phyloP scores from a whole-genome alignment of 37 sponge, comb jelly and placozoan genomes.

The Bolinopsis microptera region DNA sequence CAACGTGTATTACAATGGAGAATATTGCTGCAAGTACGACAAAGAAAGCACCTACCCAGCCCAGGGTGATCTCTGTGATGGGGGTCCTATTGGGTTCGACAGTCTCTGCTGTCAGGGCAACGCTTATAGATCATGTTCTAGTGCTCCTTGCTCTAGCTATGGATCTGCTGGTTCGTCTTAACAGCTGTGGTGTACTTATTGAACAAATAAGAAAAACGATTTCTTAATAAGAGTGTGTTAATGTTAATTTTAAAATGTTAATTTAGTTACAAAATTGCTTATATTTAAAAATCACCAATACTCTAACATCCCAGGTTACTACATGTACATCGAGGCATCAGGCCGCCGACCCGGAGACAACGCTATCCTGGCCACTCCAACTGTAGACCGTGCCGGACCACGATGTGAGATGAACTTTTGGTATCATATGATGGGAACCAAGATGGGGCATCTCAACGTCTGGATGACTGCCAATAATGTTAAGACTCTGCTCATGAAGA shows the following conservation, averaged over 20 bases:
- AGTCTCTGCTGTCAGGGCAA: conserved; percentile 30
- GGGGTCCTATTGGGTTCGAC: not conserved
- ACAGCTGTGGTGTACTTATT: too few relatives aligned
- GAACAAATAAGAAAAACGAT: too few relatives aligned
- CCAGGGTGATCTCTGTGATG: not conserved
- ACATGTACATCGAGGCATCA: conserved; percentile 52
- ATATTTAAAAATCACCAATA: too few relatives aligned
- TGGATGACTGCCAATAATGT: not conserved
- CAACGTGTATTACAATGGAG: conserved; percentile 34
- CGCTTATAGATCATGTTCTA: not conserved
- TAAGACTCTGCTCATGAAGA: not conserved
- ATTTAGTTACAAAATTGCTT: too few relatives aligned
- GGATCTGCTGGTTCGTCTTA: not conserved
- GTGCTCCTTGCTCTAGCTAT: conserved; percentile 35
- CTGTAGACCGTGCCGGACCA: not conserved
- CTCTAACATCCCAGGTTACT: conserved; percentile 37
- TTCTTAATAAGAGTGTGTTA: too few relatives aligned
- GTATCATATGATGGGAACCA: conserved; percentile 57
- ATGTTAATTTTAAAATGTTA: too few relatives aligned
- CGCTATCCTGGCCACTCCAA: conserved; percentile 9
- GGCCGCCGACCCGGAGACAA: not conserved
- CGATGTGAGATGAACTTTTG: conserved; percentile 43
- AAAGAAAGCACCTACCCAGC: not conserved
- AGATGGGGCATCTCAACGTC: conserved; percentile 36
- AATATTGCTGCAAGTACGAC: conserved; percentile 3